Base-by-base conservation (phyloP, 2,113 vertebrate genomes). In the Physeter macrocephalus region DNA sequence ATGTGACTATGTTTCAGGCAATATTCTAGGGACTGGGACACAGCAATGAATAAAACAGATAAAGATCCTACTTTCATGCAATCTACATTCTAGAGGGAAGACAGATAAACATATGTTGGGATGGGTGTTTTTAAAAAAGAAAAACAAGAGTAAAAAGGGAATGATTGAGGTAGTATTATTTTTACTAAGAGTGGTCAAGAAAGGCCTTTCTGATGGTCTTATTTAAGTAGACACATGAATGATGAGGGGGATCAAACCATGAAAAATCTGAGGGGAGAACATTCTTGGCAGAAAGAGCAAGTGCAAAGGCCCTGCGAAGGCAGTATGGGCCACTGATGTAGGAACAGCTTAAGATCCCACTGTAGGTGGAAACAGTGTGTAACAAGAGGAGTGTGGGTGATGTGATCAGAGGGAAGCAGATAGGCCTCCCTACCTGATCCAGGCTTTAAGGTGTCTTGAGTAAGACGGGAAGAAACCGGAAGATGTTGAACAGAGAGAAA, bases 401-500 rank as follows among this genome's bases (percentile, higher is more conserved):
- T 46, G 20, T 69, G 27, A 49, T 27, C 36, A 72, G 43, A 92
- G 18, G 27, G 31, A 14, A 71, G 8, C 6, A 90, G 57, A 86
- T 0, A 39, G 31, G 46, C 52, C 52, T 52, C 52, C 52, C 52
- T 17, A 49, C 12, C 57, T 36, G 69, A 23, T 0, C 14, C 54
- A 93, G 89, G 59, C 67, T 94, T 13, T 93, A 36, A 57, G 49
- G 20, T 83, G 2, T 49, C 64, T 59, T 91, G 29, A 95, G 2
- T 43, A 92, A 86, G 21, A 83, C 46, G 36, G 41, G 52, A 87
- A 90, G 36, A 15, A 69, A 80, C 7, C 36, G 27, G 12, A 89
- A 81, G n/a, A 46, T 36, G 95, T 72, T 91, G 6, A 95, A 74
- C 31, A 90, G 0, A 93, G 18, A 93, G 34, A 94, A 97, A 61